These are phyloP conservation scores for Macrosteles quadrilineatus DNA, from an alignment of 1,140 invertebrate genomes.

Conservation along the genomic window DNA sequence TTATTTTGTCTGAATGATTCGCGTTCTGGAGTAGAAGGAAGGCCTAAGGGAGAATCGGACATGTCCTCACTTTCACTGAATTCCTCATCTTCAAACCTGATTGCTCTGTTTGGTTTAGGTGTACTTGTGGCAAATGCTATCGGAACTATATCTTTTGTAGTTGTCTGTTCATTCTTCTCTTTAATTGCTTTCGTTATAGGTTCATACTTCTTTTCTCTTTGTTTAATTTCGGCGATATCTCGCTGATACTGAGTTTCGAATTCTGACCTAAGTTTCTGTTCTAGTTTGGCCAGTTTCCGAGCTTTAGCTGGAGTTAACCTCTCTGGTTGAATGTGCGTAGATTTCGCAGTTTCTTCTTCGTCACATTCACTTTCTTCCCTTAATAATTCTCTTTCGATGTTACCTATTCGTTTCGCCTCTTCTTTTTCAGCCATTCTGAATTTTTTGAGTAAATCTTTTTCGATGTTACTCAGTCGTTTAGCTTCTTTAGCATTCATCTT, in stretches of 20 bases:
- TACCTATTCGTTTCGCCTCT: neutral
- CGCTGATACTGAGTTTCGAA: neutral
- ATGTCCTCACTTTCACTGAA: no score
- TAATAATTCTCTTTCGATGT: neutral
- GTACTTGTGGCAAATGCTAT: no score
- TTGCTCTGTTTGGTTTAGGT: no score
- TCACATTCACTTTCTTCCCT: neutral
- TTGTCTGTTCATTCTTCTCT: neutral
- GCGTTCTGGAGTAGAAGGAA: no score
- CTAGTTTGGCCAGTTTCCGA: neutral
- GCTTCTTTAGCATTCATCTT: slow-evolving; percentile 5
- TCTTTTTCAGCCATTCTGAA: neutral
- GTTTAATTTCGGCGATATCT: neutral
- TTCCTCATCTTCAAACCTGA: no score
- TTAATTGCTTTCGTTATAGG: neutral
- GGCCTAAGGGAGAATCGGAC: no score
- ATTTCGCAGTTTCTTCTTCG: neutral
- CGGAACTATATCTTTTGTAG: neutral
- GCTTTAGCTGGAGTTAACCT: neutral
- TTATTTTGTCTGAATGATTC: no score
- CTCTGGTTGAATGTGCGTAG: neutral
- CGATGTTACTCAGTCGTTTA: slow-evolving; percentile 23
- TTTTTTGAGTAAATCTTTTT: neutral
- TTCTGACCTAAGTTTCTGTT: slow-evolving; percentile 13
- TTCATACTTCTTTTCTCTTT: neutral